A percentile compares a stretch with the other conserved stretches of the same genome.
phyloP scores from a whole-genome alignment of 2,113 vertebrate species.

The Montifringilla adamsi region DNA sequence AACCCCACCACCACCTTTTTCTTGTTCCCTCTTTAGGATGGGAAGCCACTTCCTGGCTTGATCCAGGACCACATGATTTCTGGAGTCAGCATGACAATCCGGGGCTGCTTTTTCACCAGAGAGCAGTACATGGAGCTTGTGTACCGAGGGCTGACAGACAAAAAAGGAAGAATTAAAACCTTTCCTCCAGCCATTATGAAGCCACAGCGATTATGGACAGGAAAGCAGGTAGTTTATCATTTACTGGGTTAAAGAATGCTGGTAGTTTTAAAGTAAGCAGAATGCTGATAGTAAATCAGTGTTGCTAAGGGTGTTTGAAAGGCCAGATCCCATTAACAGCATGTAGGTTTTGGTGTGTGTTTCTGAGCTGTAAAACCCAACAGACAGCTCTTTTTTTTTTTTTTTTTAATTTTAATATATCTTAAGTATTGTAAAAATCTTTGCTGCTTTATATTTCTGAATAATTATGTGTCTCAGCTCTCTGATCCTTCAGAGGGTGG shows the following conservation, averaged over 20 bases:
- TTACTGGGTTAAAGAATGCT: background rate
- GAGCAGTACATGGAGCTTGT: conserved; percentile 92
- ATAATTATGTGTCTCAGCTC: background rate
- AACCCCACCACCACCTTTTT: background rate
- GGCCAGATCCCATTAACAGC: background rate
- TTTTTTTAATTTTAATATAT: background rate
- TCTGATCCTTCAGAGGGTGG: background rate
- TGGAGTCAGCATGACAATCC: conserved; percentile 91
- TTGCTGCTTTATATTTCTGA: background rate
- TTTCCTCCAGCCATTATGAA: conserved; percentile 86
- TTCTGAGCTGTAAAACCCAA: background rate
- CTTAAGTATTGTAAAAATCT: background rate
- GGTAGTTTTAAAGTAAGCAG: background rate
- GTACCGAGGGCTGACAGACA: conserved; percentile 92
- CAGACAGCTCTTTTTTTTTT: background rate
- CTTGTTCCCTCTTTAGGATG: conserved; percentile 78
- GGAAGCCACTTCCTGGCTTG: conserved; percentile 90
- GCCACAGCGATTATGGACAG: conserved; percentile 89
- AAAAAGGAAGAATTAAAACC: conserved; percentile 79
- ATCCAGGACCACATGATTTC: conserved; percentile 99
- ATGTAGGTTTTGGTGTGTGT: background rate
- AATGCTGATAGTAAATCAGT: background rate
- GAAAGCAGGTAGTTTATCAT: conserved; percentile 86
- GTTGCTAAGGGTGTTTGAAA: background rate
- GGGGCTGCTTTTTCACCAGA: conserved; percentile 87